These are phyloP conservation scores for Molothrus aeneus DNA, from an alignment of 2,797 vertebrate genomes.

Conservation along the genomic window DNA sequence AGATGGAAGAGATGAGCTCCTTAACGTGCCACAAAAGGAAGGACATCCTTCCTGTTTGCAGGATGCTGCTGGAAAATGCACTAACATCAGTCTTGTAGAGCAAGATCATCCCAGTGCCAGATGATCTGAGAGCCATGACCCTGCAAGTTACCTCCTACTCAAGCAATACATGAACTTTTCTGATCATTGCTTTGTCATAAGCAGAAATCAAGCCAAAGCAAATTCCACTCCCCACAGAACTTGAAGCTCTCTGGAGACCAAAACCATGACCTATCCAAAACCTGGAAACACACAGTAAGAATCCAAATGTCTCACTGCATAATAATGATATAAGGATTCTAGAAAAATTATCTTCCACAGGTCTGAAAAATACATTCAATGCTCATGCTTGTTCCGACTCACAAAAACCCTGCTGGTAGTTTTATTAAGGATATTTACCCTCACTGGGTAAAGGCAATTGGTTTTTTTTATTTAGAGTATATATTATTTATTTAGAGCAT, in stretches of 20 bases:
- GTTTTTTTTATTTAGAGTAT: background rate
- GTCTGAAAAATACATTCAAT: background rate
- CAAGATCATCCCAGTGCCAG: background rate
- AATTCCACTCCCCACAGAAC: background rate
- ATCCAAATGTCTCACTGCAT: background rate
- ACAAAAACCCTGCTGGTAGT: background rate
- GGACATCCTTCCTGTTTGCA: background rate
- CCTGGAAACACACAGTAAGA: background rate
- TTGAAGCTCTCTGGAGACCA: background rate
- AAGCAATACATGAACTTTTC: fast-evolving
- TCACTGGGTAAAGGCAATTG: background rate
- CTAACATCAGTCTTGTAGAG: fast-evolving
- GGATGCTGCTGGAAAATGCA: background rate
- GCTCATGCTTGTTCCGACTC: background rate
- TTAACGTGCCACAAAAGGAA: fast-evolving
- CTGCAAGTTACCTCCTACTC: background rate
- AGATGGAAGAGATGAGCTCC: background rate
- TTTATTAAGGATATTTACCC: background rate
- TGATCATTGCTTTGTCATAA: background rate
- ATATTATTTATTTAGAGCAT: background rate
- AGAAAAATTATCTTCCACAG: background rate
- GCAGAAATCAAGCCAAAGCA: background rate
- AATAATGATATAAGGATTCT: background rate
- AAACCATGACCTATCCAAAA: background rate
- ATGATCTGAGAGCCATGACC: fast-evolving